These are phyloP conservation scores for Nematostella vectensis DNA, from an alignment of 92 coral and sea anemone species.

Conservation along the genomic window DNA sequence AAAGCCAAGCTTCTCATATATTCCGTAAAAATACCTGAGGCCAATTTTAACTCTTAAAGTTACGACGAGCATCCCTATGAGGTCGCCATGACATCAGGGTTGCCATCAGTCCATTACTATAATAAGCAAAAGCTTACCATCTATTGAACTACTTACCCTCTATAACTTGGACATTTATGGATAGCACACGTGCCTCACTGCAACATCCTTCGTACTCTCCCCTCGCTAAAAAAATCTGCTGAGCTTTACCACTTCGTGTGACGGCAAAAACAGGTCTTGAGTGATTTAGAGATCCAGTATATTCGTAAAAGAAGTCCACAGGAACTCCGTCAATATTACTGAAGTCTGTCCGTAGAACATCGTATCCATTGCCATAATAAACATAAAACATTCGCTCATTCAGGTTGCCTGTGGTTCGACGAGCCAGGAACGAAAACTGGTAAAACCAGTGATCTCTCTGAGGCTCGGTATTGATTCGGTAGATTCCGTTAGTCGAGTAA, in stretches of 20 bases:
- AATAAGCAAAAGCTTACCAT: no score
- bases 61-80: no score
- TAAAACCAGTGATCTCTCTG: slow-evolving; percentile 24
- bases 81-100: no score
- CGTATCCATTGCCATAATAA: slow-evolving; percentile 3
- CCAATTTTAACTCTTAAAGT: no score
- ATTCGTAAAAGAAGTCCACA: slow-evolving; percentile 28
- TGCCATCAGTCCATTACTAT: no score
- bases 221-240: slow-evolving; percentile 10
- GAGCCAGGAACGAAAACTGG: slow-evolving; percentile 27
- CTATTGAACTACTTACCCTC: no score
- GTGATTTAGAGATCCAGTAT: slow-evolving; percentile 1
- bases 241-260: slow-evolving; percentile 2
- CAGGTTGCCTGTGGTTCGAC: slow-evolving; percentile 11
- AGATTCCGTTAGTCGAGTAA: no score
- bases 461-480: slow-evolving; percentile 17
- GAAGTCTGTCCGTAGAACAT: no score
- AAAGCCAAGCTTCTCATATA: no score
- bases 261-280: slow-evolving; percentile 15
- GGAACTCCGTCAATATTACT: slow-evolving; percentile 11
- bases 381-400: slow-evolving; percentile 25
- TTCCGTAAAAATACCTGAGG: no score
- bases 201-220: slow-evolving; percentile 23
- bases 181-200: no score
- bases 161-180: no score